Conservation (phyloP, 2,888 invertebrate species). For the Caenorhabditis auriculariae region DNA sequence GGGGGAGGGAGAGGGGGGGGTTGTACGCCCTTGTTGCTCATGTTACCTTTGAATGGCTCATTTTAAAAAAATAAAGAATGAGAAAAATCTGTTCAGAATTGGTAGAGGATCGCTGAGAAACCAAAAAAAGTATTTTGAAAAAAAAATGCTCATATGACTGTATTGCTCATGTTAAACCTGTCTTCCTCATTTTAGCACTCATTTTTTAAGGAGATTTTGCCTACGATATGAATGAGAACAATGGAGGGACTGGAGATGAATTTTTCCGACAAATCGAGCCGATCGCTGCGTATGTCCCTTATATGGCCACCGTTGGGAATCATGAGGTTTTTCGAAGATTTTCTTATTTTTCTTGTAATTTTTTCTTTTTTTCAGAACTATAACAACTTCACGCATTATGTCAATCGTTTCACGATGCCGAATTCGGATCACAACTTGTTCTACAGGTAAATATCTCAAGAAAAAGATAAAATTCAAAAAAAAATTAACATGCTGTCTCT, state of each 20-base stretch:
- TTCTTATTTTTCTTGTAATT: not conserved
- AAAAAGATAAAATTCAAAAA: no score
- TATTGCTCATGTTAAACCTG: not conserved
- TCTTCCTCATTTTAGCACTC: not conserved
- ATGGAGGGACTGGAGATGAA: constrained; percentile 82
- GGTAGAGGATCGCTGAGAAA: no score
- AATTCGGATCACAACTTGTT: constrained; percentile 60
- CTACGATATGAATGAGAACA: constrained; percentile 82
- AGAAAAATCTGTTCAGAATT: no score
- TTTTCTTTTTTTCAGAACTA: constrained; percentile 8
- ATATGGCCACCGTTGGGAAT: constrained; percentile 78
- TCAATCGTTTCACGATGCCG: constrained; percentile 88
- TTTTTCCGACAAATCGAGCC: constrained; percentile 85
- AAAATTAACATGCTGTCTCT: not conserved
- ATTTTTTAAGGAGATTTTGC: constrained; percentile 79
- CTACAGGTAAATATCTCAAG: constrained; percentile 54
- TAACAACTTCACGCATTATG: constrained; percentile 81
- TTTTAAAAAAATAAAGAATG: no score
- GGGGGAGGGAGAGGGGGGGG: no score
- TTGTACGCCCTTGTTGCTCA: no score
- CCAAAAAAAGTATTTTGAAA: no score
- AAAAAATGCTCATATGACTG: not conserved
- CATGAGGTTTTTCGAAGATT: constrained; percentile 72
- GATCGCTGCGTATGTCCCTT: constrained; percentile 84
- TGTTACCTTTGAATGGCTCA: no score